Percentiles rank a stretch among this genome's conserved stretches.
Conservation (phyloP, 2,888 invertebrate species). For the Alloplasta piceator region DNA sequence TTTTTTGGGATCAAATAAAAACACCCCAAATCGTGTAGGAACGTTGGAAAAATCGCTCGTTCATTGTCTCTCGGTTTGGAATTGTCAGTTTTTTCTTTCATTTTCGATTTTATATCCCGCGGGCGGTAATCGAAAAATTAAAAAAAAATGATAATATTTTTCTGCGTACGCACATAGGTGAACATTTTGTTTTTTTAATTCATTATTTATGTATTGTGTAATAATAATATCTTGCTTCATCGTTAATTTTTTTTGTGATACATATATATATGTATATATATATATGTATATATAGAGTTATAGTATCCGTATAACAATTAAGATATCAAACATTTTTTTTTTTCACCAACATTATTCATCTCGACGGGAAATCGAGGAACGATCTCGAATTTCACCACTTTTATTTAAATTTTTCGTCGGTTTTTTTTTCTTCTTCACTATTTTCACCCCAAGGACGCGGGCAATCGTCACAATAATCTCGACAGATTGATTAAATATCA, state of each 20-base stretch:
- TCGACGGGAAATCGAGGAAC: constrained; percentile 34
- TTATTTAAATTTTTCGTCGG: constrained; percentile 16
- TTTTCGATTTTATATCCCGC: constrained; percentile 1
- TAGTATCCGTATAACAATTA: constrained; percentile 52
- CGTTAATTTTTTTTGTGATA: constrained; percentile 25
- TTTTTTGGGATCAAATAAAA: neutral
- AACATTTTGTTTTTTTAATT: constrained; percentile 16
- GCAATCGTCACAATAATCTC: constrained; percentile 32
- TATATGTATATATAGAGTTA: constrained; percentile 19
- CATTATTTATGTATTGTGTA: constrained; percentile 15
- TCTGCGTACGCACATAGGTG: neutral
- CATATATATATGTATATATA: constrained; percentile 30
- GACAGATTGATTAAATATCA: constrained; percentile 58
- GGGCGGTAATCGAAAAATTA: constrained; percentile 12
- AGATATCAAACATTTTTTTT: constrained; percentile 54
- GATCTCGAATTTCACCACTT: constrained; percentile 12
- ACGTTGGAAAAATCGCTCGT: constrained; percentile 24
- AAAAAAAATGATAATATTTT: neutral
- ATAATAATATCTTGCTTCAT: constrained; percentile 34
- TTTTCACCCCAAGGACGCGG: constrained; percentile 12
- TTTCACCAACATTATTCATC: constrained; percentile 45
- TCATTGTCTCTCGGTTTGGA: constrained; percentile 1
- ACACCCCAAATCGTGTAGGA: constrained; percentile 13
- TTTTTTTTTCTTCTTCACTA: neutral
- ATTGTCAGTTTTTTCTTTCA: constrained; percentile 6